Evolutionary conservation across 2,113 vertebrate genomes (phyloP).

Genomic region (Anthoscopus minutus): DNA sequence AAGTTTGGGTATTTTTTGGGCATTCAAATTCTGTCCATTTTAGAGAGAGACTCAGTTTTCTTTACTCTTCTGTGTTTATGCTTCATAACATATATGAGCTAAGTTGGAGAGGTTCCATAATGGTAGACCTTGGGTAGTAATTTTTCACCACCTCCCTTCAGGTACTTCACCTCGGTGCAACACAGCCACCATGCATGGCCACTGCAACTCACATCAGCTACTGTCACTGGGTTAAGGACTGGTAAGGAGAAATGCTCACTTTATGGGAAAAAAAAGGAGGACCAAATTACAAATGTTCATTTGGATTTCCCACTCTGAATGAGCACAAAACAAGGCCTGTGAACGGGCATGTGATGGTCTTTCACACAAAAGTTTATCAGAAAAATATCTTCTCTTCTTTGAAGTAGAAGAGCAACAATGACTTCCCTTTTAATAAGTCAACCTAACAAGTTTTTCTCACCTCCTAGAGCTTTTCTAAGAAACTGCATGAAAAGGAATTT

Average conservation of each 20-base stretch:
- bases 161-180: background rate
- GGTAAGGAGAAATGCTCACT: background rate
- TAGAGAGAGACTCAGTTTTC: background rate
- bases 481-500: background rate
- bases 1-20: accelerated
- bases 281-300: background rate
- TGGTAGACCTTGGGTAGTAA: background rate
- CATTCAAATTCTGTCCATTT: background rate
- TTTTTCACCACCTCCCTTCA: background rate
- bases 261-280: background rate
- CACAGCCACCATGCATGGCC: background rate
- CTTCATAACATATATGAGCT: background rate
- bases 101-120: background rate
- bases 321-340: background rate
- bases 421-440: background rate
- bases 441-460: background rate
- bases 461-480: background rate
- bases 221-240: background rate
- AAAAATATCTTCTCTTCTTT: background rate
- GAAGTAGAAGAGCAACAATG: background rate
- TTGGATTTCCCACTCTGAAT: background rate
- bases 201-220: background rate
- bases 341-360: background rate
- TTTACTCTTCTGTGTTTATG: background rate
- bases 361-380: background rate